Conservation (phyloP, 1,140 invertebrate species). For the Thalassaphorura encarpata region DNA sequence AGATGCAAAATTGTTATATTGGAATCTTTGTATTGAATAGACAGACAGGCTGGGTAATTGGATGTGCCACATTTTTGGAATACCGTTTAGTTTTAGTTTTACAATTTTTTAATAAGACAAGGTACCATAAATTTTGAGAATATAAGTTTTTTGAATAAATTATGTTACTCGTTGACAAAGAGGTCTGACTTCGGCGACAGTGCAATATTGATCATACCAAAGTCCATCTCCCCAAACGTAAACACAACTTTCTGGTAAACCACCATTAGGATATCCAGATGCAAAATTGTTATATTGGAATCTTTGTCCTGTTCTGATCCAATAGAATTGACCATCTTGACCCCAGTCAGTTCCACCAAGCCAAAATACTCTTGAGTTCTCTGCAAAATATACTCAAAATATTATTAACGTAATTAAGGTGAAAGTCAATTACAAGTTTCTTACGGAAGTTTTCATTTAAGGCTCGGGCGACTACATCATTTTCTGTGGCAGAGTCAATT, state of each 20-base stretch:
- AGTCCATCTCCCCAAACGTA: slow-evolving; percentile 11
- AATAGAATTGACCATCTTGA: slow-evolving; percentile 12
- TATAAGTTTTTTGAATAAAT: no score
- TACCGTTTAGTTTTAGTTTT: no score
- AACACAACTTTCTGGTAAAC: slow-evolving; percentile 4
- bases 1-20: slow-evolving; percentile 2
- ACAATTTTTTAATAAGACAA: no score
- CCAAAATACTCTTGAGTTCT: slow-evolving; percentile 7
- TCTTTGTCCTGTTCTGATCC: slow-evolving; percentile 7
- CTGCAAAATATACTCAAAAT: no score
- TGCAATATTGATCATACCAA: slow-evolving; percentile 11
- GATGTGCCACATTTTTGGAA: no score
- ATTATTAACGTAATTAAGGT: no score
- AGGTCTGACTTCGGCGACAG: slow-evolving; percentile 4
- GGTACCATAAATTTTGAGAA: no score
- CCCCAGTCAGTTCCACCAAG: slow-evolving; percentile 11
- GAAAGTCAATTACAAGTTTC: no score
- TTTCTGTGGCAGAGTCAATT: slow-evolving; percentile 2
- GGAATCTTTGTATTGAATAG: no score
- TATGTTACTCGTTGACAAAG: slow-evolving; percentile 7
- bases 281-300: slow-evolving; percentile 6
- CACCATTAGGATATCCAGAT: slow-evolving; percentile 7
- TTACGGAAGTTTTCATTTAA: neutral
- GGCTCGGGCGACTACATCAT: neutral
- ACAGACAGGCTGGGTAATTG: no score